phyloP scores from a whole-genome alignment of 2,888 invertebrate genomes.

The Hesperia comma region DNA sequence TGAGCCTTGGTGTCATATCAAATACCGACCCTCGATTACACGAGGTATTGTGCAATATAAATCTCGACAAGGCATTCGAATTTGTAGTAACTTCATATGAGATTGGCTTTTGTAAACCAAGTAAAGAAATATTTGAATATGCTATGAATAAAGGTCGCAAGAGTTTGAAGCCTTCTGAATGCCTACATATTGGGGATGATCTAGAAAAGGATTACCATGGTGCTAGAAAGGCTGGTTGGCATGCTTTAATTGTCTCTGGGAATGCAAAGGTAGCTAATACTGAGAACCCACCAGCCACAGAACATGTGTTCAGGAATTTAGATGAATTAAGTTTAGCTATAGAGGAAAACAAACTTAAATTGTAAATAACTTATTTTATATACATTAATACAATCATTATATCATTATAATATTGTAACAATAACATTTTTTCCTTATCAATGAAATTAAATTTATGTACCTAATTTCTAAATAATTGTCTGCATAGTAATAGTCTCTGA shows the following conservation, averaged over 20 bases:
- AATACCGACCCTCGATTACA: constrained; percentile 94
- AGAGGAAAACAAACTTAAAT: constrained; percentile 48
- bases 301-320: constrained; percentile 62
- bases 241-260: constrained; percentile 76
- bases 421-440: no score
- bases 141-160: constrained; percentile 79
- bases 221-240: constrained; percentile 90
- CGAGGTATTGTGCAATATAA: constrained; percentile 86
- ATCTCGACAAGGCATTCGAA: constrained; percentile 88
- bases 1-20: constrained; percentile 90
- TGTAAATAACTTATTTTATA: constrained; percentile 43
- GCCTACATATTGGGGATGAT: constrained; percentile 93
- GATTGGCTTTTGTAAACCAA: constrained; percentile 89
- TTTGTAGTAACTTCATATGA: constrained; percentile 92
- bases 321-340: constrained; percentile 55
- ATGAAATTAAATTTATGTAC: no score
- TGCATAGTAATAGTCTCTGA: no score
- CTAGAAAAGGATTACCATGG: constrained; percentile 90
- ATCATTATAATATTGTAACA: no score
- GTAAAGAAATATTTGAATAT: constrained; percentile 87
- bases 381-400: neutral
- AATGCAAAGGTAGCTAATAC: constrained; percentile 36
- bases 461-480: no score
- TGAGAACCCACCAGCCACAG: constrained; percentile 48
- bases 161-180: constrained; percentile 82